These are phyloP conservation scores for Arenaria interpres DNA, from an alignment of 2,113 vertebrate genomes.

Conservation along the genomic window DNA sequence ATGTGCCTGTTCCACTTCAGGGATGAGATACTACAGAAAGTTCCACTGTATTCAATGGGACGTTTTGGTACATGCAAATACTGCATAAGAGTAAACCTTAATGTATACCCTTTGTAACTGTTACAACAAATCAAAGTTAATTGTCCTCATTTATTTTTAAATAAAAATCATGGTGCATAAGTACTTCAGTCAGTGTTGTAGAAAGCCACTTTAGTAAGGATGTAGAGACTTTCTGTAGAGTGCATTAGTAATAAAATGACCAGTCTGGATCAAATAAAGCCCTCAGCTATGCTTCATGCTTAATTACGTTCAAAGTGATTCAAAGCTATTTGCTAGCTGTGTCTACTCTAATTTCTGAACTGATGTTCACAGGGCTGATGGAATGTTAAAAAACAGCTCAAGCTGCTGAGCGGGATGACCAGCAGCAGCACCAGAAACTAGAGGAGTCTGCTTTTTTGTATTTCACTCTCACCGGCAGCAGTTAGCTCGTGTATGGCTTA, in stretches of 20 bases:
- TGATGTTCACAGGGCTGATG: background rate
- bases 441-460: background rate
- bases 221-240: background rate
- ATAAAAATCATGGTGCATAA: background rate
- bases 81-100: background rate
- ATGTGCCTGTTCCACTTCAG: conserved; percentile 18
- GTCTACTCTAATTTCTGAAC: conserved; percentile 53
- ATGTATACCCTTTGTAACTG: background rate
- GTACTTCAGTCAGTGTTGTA: background rate
- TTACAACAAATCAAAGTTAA: conserved; percentile 21
- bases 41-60: background rate
- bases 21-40: background rate
- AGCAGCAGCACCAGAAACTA: conserved; percentile 13
- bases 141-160: conserved; percentile 34
- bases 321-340: conserved; percentile 44
- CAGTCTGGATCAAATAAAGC: conserved; percentile 61
- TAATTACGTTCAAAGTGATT: conserved; percentile 65
- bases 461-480: background rate
- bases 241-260: conserved; percentile 47
- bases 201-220: background rate
- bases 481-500: conserved; percentile 29
- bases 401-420: background rate
- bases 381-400: conserved; percentile 4
- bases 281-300: conserved; percentile 53
- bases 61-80: background rate